phyloP scores from a whole-genome alignment of 2,888 invertebrate genomes.

The Proisotoma minuta region DNA sequence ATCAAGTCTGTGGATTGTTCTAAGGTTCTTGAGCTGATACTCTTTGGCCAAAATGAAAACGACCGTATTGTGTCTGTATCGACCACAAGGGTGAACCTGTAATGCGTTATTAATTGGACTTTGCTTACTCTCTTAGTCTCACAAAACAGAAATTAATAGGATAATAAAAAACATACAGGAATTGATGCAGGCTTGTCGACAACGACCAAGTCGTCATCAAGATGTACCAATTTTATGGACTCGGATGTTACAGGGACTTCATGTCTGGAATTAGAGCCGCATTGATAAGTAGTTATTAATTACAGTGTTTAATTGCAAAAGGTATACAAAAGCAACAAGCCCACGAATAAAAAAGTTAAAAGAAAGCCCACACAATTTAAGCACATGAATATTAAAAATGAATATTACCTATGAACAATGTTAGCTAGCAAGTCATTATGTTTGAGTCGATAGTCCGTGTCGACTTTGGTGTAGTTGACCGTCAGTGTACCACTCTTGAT shows the following conservation, averaged over 20 bases:
- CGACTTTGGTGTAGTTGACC: constrained; percentile 87
- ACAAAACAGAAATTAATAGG: constrained; percentile 3
- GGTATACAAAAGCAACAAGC: too few species aligned
- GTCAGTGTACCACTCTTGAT: constrained; percentile 86
- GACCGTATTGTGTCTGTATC: constrained; percentile 95
- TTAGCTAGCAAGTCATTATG: constrained; percentile 91
- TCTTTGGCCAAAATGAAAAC: constrained; percentile 95
- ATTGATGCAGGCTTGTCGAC: constrained; percentile 99
- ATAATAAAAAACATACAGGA: constrained; percentile 71
- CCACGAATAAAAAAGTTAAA: too few species aligned
- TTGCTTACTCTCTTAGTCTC: background rate
- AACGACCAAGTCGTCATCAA: constrained; percentile 98
- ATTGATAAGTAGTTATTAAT: too few species aligned
- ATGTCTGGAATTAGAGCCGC: too few species aligned
- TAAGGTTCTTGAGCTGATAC: constrained; percentile 84
- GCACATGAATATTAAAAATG: too few species aligned
- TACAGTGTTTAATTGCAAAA: too few species aligned
- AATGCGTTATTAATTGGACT: too few species aligned
- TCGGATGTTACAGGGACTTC: constrained; percentile 97
- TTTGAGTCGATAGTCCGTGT: constrained; percentile 83
- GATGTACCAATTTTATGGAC: constrained; percentile 93
- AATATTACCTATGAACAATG: constrained; percentile 83
- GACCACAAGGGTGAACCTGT: constrained; percentile 95
- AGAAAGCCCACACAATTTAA: too few species aligned
- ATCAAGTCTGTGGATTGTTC: constrained; percentile 93